Evolutionary conservation across 2,797 vertebrate species (phyloP), one percentile per base, ranked within the genome.

Genomic region (Trachurus trachurus): DNA sequence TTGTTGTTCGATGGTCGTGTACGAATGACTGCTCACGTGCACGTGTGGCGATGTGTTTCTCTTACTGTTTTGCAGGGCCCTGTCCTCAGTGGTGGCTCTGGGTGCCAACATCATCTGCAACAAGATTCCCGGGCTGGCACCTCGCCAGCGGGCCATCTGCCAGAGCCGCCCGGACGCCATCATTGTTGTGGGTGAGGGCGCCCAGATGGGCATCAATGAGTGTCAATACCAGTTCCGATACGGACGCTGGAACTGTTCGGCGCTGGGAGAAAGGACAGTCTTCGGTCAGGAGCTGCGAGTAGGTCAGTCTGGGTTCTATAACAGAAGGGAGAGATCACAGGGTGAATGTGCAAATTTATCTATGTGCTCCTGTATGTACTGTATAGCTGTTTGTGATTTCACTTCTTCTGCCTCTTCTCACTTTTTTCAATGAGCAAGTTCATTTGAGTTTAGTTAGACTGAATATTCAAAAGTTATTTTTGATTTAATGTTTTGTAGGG

Each of bases 31-130:
- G 76, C 34, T 44, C 59, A 73, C 52, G 54, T 75, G 63, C 13
- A 13, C 21, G 66, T 37, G 54, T 69, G 70, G 61, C 42, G 52
- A 66, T 85, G 62, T 72, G 61, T 86, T 76, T 90, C 67, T 89
- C 79, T 83, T 63, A 6, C 70, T 26, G 6, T 73, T 76, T 8
- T 69, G 73, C 94, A 99, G 98, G 96, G 98, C 98, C 87, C 95
- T 99, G 93, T 99, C 98, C 53, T 99, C 98, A 0, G 98, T 99
- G 92, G 98, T 99, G 95, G 98, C 98, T 94, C 96, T 99, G 95
- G 98, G 98, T 89, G 98, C 98, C 92, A 99, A 99, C 90, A 99
- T 99, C 91, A 99, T 99, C 96, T 99, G 98, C 97, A 99, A 99
- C 96, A 99, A 99, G 96, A 99, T 99, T 80, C 98, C 98, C 5